Evolutionary conservation across 2,888 invertebrate genomes (phyloP).

Genomic region (Metalampra italica): DNA sequence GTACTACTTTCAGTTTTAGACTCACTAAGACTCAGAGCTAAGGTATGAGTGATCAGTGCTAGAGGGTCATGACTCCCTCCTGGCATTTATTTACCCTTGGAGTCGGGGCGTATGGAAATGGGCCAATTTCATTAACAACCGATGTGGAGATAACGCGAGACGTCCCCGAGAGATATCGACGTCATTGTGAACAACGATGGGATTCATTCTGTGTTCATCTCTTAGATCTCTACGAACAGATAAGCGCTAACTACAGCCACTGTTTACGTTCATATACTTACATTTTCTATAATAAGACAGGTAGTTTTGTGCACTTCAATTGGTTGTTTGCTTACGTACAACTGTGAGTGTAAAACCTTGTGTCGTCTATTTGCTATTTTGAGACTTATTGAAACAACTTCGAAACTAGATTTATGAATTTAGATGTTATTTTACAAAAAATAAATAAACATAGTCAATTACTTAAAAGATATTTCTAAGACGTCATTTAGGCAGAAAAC

Average conservation of each 20-base stretch:
- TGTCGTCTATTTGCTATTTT: background rate
- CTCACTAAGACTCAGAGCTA: too few species aligned
- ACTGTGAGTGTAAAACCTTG: background rate
- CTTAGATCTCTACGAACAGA: constrained; percentile 34
- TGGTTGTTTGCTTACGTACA: too few species aligned
- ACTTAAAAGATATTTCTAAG: too few species aligned
- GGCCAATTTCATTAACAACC: constrained; percentile 48
- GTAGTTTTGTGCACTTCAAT: background rate
- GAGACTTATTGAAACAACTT: too few species aligned
- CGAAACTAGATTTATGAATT: too few species aligned
- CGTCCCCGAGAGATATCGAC: constrained; percentile 25
- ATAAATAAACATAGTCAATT: too few species aligned
- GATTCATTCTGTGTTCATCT: constrained; percentile 36
- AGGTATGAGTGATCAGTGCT: too few species aligned
- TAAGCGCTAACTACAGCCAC: constrained; percentile 14
- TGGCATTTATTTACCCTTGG: too few species aligned
- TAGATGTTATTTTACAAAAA: too few species aligned
- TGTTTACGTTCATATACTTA: constrained; percentile 14
- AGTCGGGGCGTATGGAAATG: constrained; percentile 37
- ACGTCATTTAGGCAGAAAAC: too few species aligned
- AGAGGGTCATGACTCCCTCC: too few species aligned
- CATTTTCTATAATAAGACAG: constrained; percentile 1
- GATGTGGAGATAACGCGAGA: constrained; percentile 38
- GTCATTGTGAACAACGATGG: constrained; percentile 31
- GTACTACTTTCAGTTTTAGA: too few species aligned